Conservation (phyloP, 2,888 invertebrate species). For the Diachrysia chrysitis region DNA sequence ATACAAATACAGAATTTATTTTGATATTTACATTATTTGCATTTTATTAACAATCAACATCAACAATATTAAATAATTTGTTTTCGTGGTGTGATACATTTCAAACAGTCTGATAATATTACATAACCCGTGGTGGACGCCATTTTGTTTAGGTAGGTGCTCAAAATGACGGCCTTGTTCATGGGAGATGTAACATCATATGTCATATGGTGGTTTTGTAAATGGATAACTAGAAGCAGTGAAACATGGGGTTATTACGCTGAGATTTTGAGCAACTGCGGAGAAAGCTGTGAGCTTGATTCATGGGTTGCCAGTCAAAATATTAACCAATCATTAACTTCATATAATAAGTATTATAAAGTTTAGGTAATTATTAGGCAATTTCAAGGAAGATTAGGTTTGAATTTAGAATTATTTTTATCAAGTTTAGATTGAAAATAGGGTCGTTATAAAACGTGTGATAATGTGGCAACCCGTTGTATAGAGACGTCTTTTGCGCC, state of each 20-base stretch:
- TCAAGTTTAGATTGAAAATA: conserved; percentile 22
- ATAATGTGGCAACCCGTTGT: conserved; percentile 76
- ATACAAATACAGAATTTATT: conserved; percentile 92
- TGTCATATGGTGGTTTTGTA: conserved; percentile 75
- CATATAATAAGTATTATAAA: conserved; percentile 6
- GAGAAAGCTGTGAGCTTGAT: conserved; percentile 87
- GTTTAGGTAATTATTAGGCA: conserved; percentile 18
- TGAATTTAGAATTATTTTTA: conserved; percentile 21
- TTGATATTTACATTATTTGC: conserved; percentile 93
- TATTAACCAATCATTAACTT: conserved; percentile 22
- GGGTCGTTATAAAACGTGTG: conserved; percentile 29
- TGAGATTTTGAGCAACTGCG: conserved; percentile 85
- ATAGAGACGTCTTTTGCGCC: conserved; percentile 68
- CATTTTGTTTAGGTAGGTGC: conserved; percentile 65
- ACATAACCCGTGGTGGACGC: conserved; percentile 71
- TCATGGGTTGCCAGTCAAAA: conserved; percentile 75
- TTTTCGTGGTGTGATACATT: conserved; percentile 87
- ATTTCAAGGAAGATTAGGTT: conserved; percentile 27
- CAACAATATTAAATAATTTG: conserved; percentile 92
- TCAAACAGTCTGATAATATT: conserved; percentile 83
- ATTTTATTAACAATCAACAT: conserved; percentile 94
- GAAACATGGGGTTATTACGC: conserved; percentile 75
- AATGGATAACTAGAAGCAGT: conserved; percentile 84
- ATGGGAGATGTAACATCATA: conserved; percentile 78
- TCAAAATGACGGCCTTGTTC: conserved; percentile 64